A percentile compares a stretch with the other conserved stretches of the same genome.
phyloP scores from a whole-genome alignment of 2,888 invertebrate genomes.

The Nemapogon koenigi region DNA sequence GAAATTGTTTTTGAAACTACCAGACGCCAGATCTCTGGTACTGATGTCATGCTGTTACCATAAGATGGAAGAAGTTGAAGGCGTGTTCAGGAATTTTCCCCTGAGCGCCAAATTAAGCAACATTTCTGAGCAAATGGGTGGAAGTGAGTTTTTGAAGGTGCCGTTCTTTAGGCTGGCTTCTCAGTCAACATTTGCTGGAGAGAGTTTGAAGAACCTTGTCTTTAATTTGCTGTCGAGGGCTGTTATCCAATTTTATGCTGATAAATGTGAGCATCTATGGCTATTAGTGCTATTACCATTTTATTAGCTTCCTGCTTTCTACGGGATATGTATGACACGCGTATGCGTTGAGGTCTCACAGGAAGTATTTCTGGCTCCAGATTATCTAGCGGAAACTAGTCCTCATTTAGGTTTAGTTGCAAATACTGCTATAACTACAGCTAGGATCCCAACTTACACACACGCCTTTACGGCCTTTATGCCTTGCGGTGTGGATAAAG shows the following conservation, averaged over 20 bases:
- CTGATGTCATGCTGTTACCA: slow-evolving; percentile 85
- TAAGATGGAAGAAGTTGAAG: slow-evolving; percentile 46
- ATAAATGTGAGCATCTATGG: slow-evolving; percentile 47
- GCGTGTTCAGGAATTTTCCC: slow-evolving; percentile 70
- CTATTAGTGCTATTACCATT: no score
- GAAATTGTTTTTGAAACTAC: slow-evolving; percentile 67
- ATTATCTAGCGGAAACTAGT: no score
- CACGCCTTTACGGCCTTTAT: no score
- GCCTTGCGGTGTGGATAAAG: no score
- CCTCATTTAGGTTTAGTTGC: no score
- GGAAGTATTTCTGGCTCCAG: no score
- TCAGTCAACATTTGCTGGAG: slow-evolving; percentile 67
- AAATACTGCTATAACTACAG: no score
- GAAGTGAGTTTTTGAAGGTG: slow-evolving; percentile 52
- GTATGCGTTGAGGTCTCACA: no score
- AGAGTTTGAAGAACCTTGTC: slow-evolving; percentile 48
- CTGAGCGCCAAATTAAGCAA: slow-evolving; percentile 57
- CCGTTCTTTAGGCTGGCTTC: slow-evolving; percentile 77
- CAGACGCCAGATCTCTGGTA: slow-evolving; percentile 60
- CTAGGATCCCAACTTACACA: no score
- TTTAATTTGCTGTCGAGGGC: slow-evolving; percentile 68
- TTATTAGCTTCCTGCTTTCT: no score
- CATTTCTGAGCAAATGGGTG: slow-evolving; percentile 32
- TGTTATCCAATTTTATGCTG: slow-evolving; percentile 66
- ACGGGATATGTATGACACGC: no score